Base-by-base conservation (phyloP, 2,888 invertebrate genomes). In the Sipunculus nudus region DNA sequence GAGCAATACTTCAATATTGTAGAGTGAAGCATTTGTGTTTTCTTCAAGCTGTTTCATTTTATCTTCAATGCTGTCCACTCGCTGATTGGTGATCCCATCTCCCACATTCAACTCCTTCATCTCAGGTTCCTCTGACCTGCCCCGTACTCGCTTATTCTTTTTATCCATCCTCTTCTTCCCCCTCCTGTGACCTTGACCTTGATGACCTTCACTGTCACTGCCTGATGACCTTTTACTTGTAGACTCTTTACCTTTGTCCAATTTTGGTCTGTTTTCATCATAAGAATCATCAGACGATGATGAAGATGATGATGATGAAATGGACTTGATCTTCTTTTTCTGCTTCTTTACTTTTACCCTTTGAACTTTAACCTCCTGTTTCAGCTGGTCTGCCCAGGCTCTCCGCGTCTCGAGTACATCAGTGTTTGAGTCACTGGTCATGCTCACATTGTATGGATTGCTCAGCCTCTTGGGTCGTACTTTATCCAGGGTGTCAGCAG, bases 1-100 rank as follows among this genome's bases (percentile, higher is more conserved):
- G 23, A 65, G 50, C 29, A 65, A 28, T 10, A 57, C 52, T 40
- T 65, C 65, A 26, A 65, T 65, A 21, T 63, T 65, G 53, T 63
- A 46, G 32, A 65, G 55, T 4, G 65, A 65, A n/a, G 32, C 29
- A n/a, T 43, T 13, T 3, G 65, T 59, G 8, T 31, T 59, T 31
- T 59, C 48, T 43, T 59, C 63, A 29, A 65, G 35, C 19, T 48
- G 28, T 1, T 16, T 40, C 19, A 63, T 31, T 28, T 53, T 48
- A 10, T 48, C 31, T 40, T 59, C 63, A 3, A 65, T 8, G 21
- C 21, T 28, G 5, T 5, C 47, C 29, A 19, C 31, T 3, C 28
- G 23, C 31, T 23, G 23, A 19, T 32, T 53, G 39, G 19, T 25
- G 25, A 28, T n/a, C 21, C 8, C 10, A 32, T n/a, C n/a, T n/a